phyloP scores from a whole-genome alignment of 1,140 invertebrate genomes.

The Lordiphosa collinella region DNA sequence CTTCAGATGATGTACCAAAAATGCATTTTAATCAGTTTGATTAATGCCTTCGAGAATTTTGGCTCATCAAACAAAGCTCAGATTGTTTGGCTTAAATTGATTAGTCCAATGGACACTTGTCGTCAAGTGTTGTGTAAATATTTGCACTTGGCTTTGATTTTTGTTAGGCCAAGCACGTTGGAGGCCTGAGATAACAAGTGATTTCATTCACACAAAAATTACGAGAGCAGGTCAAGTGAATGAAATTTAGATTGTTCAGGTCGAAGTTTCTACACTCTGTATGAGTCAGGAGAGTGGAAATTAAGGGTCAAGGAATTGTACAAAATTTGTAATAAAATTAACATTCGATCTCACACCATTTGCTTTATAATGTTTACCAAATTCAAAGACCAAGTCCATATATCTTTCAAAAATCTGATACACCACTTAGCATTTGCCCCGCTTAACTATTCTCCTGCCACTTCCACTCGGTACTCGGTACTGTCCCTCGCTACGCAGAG shows the following conservation, averaged over 20 bases:
- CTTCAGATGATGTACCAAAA: slow-evolving; percentile 20
- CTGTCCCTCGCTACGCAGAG: not conserved
- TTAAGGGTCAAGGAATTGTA: too few relatives aligned
- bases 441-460: not conserved
- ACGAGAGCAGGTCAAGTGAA: too few relatives aligned
- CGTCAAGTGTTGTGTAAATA: slow-evolving; percentile 43
- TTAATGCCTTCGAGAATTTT: not conserved
- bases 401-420: too few relatives aligned
- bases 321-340: too few relatives aligned
- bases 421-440: too few relatives aligned
- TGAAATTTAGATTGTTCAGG: not conserved
- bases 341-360: too few relatives aligned
- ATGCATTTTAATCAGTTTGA: slow-evolving; percentile 30
- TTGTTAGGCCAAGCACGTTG: slow-evolving; percentile 25
- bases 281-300: not conserved
- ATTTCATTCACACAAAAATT: slow-evolving; percentile 32
- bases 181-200: slow-evolving; percentile 29
- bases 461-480: not conserved
- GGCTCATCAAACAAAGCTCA: too few relatives aligned
- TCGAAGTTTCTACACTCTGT: slow-evolving; percentile 3
- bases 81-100: slow-evolving; percentile 15
- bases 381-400: too few relatives aligned
- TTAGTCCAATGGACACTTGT: not conserved
- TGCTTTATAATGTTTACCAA: too few relatives aligned
- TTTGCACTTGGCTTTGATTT: slow-evolving; percentile 30